phyloP scores from a whole-genome alignment of 2,888 invertebrate species.

The Thecophora atra region DNA sequence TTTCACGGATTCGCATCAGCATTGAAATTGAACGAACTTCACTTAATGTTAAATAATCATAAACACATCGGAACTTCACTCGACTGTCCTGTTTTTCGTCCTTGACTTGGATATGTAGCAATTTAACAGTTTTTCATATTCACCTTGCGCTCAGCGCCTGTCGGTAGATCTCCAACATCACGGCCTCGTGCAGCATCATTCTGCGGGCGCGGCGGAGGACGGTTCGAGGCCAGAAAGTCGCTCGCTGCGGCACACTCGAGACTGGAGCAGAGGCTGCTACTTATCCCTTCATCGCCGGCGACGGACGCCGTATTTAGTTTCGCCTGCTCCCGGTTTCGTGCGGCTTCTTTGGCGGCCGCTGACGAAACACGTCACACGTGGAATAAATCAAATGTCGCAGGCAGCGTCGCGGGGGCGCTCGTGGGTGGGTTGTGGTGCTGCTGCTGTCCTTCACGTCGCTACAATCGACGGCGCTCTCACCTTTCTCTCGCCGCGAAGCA shows the following conservation, averaged over 20 bases:
- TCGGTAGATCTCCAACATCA: conserved; percentile 67
- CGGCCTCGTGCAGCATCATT: conserved; percentile 68
- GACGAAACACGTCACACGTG: conserved; percentile 62
- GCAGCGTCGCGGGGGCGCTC: conserved; percentile 22
- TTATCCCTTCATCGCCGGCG: not conserved
- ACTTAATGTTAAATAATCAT: too few species aligned
- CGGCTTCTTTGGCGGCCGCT: conserved; percentile 58
- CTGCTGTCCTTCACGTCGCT: not conserved
- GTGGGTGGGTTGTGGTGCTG: not conserved
- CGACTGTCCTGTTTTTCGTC: too few species aligned
- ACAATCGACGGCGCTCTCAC: conserved; percentile 17
- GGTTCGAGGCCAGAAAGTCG: not conserved
- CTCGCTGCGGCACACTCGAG: not conserved
- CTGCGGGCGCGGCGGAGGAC: conserved; percentile 37
- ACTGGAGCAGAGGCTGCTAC: not conserved
- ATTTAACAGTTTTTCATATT: conserved; percentile 45
- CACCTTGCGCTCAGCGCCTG: conserved; percentile 67
- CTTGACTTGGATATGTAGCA: too few species aligned
- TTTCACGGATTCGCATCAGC: too few species aligned
- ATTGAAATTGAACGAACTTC: too few species aligned
- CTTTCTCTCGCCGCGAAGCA: not conserved
- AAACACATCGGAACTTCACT: too few species aligned
- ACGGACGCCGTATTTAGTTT: too few species aligned
- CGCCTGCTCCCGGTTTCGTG: too few species aligned
- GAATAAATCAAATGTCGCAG: conserved; percentile 64